Percentiles rank a stretch among this genome's conserved stretches.
Evolutionary conservation across 2,888 invertebrate species (phyloP).

Genomic region (Hartigia nigra): DNA sequence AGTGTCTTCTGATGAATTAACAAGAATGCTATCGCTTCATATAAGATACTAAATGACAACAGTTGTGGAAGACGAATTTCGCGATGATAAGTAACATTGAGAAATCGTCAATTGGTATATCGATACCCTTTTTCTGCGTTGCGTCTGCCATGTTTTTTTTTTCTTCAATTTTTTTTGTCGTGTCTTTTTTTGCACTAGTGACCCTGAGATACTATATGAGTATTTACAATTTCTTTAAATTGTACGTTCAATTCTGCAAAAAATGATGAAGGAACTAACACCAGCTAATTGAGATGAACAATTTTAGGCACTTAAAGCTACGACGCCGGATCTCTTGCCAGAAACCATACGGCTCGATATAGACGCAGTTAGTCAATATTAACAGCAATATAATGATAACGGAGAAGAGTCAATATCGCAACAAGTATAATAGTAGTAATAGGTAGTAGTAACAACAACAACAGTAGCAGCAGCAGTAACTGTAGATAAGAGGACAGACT

Average conservation of each 20-base stretch:
- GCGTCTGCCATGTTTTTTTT: neutral
- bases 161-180: neutral
- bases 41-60: neutral
- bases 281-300: too few species aligned
- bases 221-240: neutral
- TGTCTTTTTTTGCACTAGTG: neutral
- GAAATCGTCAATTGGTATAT: neutral
- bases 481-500: slow-evolving; percentile 5
- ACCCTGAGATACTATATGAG: neutral
- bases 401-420: neutral
- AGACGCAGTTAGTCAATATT: neutral
- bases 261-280: too few species aligned
- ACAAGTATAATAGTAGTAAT: neutral
- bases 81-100: neutral
- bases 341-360: neutral
- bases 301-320: neutral
- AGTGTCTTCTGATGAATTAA: neutral
- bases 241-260: neutral
- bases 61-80: neutral
- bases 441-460: neutral
- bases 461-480: neutral
- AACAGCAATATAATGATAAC: neutral
- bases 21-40: neutral
- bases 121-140: neutral
- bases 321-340: neutral